Conservation (phyloP, 2,797 vertebrate genomes). For the Limnodromus scolopaceus region DNA sequence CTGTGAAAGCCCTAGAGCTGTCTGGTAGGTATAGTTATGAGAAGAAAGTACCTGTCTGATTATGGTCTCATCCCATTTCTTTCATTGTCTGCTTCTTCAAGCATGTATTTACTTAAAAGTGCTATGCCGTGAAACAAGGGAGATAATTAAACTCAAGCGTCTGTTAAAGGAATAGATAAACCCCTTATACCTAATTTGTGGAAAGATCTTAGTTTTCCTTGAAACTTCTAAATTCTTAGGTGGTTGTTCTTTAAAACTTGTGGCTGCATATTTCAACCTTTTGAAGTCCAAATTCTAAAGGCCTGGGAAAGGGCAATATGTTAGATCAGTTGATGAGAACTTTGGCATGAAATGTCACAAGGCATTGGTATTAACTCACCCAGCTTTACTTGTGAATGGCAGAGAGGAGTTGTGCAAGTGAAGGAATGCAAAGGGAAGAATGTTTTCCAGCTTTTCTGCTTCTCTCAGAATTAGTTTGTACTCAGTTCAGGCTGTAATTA, state of each 20-base stretch:
- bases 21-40: not conserved
- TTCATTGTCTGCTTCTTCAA: not conserved
- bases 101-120: not conserved
- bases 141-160: not conserved
- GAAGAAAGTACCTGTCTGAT: not conserved
- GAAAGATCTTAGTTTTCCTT: not conserved
- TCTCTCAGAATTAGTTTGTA: not conserved
- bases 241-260: not conserved
- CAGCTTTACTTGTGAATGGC: not conserved
- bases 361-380: not conserved
- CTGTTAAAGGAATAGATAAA: not conserved
- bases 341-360: not conserved
- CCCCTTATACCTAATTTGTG: not conserved
- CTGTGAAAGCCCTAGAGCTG: not conserved
- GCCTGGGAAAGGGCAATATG: not conserved
- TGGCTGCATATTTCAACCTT: not conserved
- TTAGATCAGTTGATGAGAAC: not conserved
- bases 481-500: not conserved
- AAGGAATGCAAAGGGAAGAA: not conserved
- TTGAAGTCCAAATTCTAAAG: not conserved
- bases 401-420: not conserved
- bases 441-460: not conserved
- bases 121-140: not conserved
- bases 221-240: not conserved
- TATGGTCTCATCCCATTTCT: not conserved